Base-by-base conservation (phyloP, 2,113 vertebrate species). In the Osmerus eperlanus region DNA sequence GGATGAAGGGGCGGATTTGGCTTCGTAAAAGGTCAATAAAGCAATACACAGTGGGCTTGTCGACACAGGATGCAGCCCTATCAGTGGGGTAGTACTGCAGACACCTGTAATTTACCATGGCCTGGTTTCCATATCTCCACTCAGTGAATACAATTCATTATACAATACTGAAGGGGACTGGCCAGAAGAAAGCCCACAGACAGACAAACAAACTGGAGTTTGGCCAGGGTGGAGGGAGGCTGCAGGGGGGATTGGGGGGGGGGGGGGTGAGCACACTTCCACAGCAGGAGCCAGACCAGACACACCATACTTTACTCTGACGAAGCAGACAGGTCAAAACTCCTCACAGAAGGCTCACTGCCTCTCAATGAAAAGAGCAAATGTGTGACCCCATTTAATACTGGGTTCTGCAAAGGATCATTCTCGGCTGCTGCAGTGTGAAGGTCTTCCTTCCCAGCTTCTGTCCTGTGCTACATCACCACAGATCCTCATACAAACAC, bases 351-450 rank as follows among this genome's bases (percentile, higher is more conserved):
- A 71, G 14, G 18, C 52, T 55, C 6, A 15, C 15, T 7, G 13
- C 23, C 41, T 28, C 23, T 29, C 51, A 23, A 47, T 36, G 13
- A 18, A 25, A 56, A 3, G 54, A 8, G 15, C 54, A 7, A 18
- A 15, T 15, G 54, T 54, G 53, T 63, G 81, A 81, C 70, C 56
- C 54, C 71, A 65, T 85, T 83, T 77, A 80, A 65, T 66, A 71
- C 72, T 0, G 68, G 80, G 68, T 80, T 73, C 67, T 77, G 76
- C 81, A 81, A 87, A 86, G 4, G 16, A 66, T 87, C 87, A 90
- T 84, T 60, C 76, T 3, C 21, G 15, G 68, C 76, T 69, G 77
- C 79, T 47, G 28, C 68, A 52, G 80, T 5, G 68, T 71, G 9
- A 47, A 9, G 32, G 9, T 47, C 2, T 47, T 12, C 41, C 41